Evolutionary conservation across 2,888 invertebrate genomes (phyloP).

Genomic region (Eupelmus urozonus): DNA sequence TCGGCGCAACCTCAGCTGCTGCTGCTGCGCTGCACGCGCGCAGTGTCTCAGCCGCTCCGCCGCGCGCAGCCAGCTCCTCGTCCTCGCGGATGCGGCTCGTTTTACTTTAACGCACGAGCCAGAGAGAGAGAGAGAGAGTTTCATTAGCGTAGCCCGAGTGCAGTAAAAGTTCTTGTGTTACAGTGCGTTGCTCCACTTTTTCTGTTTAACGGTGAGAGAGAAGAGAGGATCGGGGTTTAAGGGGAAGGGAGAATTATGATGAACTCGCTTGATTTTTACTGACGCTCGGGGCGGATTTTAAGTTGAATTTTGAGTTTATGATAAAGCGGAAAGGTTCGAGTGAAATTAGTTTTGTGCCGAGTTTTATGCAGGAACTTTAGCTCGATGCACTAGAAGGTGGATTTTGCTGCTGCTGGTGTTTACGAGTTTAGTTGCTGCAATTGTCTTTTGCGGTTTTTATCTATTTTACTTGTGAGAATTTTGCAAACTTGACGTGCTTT

Average conservation of each 20-base stretch:
- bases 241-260: too few relatives aligned
- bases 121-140: too few relatives aligned
- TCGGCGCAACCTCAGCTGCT: constrained; percentile 37
- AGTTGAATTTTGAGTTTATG: not conserved
- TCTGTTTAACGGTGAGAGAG: too few relatives aligned
- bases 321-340: not conserved
- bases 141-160: not conserved
- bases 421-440: not conserved
- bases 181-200: not conserved
- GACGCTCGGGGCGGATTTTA: too few relatives aligned
- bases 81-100: not conserved
- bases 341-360: not conserved
- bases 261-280: too few relatives aligned
- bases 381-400: not conserved
- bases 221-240: too few relatives aligned
- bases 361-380: constrained; percentile 19
- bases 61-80: not conserved
- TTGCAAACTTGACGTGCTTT: too few relatives aligned
- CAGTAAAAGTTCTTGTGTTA: not conserved
- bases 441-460: not conserved
- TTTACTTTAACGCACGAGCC: too few relatives aligned
- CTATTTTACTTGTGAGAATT: too few relatives aligned
- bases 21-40: constrained; percentile 1
- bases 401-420: constrained; percentile 10
- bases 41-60: constrained; percentile 33